Evolutionary conservation across 2,113 vertebrate species (phyloP).

Genomic region (human (Homo sapiens)): DNA sequence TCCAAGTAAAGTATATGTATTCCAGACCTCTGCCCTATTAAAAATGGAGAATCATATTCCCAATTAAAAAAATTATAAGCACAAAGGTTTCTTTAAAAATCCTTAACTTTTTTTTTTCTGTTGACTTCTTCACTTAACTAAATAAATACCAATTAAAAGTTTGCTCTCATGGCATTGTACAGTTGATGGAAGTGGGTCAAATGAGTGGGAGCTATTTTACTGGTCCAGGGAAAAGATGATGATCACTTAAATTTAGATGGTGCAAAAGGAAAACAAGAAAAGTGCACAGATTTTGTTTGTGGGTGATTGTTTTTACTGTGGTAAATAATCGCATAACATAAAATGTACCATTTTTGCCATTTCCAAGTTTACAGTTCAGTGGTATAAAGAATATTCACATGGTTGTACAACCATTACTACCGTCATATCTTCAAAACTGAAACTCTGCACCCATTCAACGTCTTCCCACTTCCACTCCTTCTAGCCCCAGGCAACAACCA

Average conservation of each 20-base stretch:
- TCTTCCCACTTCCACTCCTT: not conserved
- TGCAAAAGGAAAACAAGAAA: not conserved
- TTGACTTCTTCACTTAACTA: not conserved
- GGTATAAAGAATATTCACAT: not conserved
- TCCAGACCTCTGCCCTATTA: not conserved
- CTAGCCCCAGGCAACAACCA: not conserved
- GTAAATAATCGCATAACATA: not conserved
- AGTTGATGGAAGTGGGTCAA: not conserved
- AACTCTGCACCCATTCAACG: not conserved
- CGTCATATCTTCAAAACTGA: not conserved
- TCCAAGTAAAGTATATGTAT: not conserved
- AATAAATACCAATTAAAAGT: not conserved
- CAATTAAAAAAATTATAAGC: not conserved
- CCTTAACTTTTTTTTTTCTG: not conserved
- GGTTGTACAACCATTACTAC: not conserved
- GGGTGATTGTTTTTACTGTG: not conserved
- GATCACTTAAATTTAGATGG: not conserved
- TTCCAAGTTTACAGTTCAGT: not conserved
- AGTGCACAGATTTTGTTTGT: not conserved
- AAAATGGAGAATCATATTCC: not conserved
- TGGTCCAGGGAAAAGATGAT: not conserved
- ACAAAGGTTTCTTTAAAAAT: not conserved
- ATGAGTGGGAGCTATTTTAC: not conserved
- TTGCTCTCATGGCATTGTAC: not conserved
- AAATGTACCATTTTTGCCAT: not conserved